Base-by-base conservation (phyloP, 2,113 vertebrate species). In the Eolophus roseicapilla region DNA sequence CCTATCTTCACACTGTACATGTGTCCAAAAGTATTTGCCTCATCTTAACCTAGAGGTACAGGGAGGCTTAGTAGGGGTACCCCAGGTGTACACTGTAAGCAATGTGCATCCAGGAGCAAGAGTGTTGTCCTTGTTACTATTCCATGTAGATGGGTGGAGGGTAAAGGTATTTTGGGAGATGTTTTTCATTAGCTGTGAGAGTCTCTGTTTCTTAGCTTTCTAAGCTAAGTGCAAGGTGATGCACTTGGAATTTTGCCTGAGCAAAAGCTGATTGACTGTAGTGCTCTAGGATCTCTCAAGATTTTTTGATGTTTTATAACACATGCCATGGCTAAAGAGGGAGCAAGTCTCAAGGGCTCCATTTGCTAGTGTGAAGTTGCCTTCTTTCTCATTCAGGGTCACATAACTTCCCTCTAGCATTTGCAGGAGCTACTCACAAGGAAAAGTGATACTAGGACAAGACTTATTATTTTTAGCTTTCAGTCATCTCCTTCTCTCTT, bases 381-480 rank as follows among this genome's bases (percentile, higher is more conserved):
- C 24, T 82, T 10, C 43, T 69, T 82, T 85, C 70, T 90, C 41
- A 13, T 65, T 69, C 75, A 57, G 52, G 57, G 57, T 90, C 85
- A 69, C 33, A 0, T 44, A 75, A 57, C 44, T 69, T 85, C 59
- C 53, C 49, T 76, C 70, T 19, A 62, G 67, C 67, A 18, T 85
- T 92, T 64, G 21, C 47, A 82, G 84, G 59, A 94, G 33, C 39
- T 93, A 75, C 64, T 92, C 86, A 86, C 39, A 82, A 68, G 70
- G 77, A 95, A 95, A 92, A 89, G 41, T 41, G 28, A 79, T 76
- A 20, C 31, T 53, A 90, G 85, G 67, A 82, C 31, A 65, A 44
- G 44, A n/a, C 24, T 69, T 27, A 11, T 23, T 92, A 71, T 75
- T 91, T 93, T 86, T 91, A 78, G 55, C 55, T 88, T 88, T 86